Conservation (phyloP, 2,797 vertebrate species). For the Bovichtus diacanthus region DNA sequence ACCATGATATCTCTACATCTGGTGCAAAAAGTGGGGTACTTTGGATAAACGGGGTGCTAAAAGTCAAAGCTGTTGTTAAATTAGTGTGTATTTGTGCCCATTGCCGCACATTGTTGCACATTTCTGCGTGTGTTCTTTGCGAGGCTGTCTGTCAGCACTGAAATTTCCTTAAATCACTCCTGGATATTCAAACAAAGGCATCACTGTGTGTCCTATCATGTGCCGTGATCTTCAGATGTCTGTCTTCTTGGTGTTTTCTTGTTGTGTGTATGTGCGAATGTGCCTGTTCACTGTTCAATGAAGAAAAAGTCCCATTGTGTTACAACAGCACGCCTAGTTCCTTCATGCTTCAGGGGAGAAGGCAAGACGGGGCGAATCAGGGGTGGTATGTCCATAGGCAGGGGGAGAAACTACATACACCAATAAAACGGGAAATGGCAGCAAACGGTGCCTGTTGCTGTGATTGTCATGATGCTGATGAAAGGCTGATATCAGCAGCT, state of each 20-base stretch:
- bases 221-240: constrained; percentile 63
- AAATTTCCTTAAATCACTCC: constrained; percentile 59
- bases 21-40: not conserved
- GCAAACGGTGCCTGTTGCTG: constrained; percentile 31
- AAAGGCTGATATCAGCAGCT: constrained; percentile 34
- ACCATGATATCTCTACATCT: constrained; percentile 51
- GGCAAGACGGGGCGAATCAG: constrained; percentile 81
- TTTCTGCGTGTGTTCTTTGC: constrained; percentile 30
- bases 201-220: constrained; percentile 64
- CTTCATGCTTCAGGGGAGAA: constrained; percentile 77
- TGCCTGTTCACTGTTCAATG: constrained; percentile 68
- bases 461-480: constrained; percentile 41
- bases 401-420: constrained; percentile 56
- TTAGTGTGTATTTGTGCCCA: not conserved
- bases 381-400: constrained; percentile 77
- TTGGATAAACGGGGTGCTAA: constrained; percentile 11
- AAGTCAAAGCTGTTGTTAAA: constrained; percentile 1
- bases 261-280: constrained; percentile 54
- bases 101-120: not conserved
- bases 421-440: constrained; percentile 55
- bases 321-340: constrained; percentile 70
- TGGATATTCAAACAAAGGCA: constrained; percentile 70
- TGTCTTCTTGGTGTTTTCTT: constrained; percentile 54
- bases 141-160: constrained; percentile 57
- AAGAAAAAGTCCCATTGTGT: constrained; percentile 76